A percentile compares a stretch with the other conserved stretches of the same genome.
Evolutionary conservation across 2,797 vertebrate species (phyloP).

Genomic region (Paedocypris micromegethes): DNA sequence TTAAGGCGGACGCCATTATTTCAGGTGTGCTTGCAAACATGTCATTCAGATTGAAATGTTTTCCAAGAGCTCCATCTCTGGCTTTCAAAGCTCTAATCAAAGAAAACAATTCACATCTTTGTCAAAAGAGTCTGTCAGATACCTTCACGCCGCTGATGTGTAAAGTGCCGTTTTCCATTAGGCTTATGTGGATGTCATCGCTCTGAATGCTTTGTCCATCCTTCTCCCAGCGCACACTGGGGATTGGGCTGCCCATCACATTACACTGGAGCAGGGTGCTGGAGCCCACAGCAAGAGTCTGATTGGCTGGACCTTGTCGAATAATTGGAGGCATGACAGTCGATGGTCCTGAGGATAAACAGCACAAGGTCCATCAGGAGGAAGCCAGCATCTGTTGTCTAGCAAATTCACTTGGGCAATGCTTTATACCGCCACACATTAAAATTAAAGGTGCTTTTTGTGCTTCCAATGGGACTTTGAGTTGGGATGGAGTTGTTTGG

Average conservation of each 20-base stretch:
- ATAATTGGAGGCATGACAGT: constrained; percentile 71
- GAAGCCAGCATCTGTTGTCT: constrained; percentile 22
- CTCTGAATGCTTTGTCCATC: constrained; percentile 74
- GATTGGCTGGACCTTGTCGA: constrained; percentile 81
- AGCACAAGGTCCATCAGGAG: constrained; percentile 21
- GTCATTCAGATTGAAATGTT: constrained; percentile 33
- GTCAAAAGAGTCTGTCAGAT: constrained; percentile 42
- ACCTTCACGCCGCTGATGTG: constrained; percentile 80
- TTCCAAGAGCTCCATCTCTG: constrained; percentile 27
- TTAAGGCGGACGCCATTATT: constrained; percentile 30
- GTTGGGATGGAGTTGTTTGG: too few species aligned
- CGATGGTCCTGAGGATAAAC: constrained; percentile 61
- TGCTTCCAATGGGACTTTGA: too few species aligned
- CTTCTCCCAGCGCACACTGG: constrained; percentile 84
- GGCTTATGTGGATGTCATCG: constrained; percentile 68
- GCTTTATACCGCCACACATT: too few species aligned
- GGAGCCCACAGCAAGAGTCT: constrained; percentile 73
- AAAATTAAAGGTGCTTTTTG: too few species aligned
- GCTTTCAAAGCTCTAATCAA: constrained; percentile 38
- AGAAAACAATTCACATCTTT: constrained; percentile 40
- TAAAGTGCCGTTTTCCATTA: constrained; percentile 87
- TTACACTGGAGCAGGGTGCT: constrained; percentile 75
- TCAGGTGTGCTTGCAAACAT: constrained; percentile 28
- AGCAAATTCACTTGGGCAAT: background rate
- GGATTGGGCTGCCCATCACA: constrained; percentile 69